phyloP scores from a whole-genome alignment of 92 coral and sea anemone species.

The Zoanthus sansibaricus region DNA sequence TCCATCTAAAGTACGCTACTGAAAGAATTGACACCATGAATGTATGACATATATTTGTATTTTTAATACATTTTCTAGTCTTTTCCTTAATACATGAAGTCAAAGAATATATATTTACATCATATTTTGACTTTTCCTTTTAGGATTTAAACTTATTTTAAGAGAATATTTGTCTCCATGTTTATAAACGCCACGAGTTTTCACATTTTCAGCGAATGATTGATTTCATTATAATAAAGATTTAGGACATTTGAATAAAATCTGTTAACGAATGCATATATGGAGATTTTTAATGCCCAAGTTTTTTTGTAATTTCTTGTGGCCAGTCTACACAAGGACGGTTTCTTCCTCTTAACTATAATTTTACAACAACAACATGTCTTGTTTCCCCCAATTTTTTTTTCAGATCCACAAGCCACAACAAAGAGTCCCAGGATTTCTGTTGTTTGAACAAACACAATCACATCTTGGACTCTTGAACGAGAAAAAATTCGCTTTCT shows the following conservation, averaged over 20 bases:
- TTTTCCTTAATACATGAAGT: slow-evolving; percentile 41
- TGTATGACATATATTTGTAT: slow-evolving; percentile 30
- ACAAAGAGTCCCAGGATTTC: neutral
- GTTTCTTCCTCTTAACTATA: neutral
- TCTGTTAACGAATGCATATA: slow-evolving; percentile 49
- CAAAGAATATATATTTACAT: slow-evolving; percentile 52
- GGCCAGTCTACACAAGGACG: neutral
- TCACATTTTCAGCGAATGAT: slow-evolving; percentile 39
- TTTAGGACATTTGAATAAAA: slow-evolving; percentile 43
- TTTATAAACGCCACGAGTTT: slow-evolving; percentile 17
- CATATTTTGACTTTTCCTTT: slow-evolving; percentile 47
- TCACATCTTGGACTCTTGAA: neutral
- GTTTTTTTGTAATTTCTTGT: neutral
- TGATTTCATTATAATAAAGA: slow-evolving; percentile 1
- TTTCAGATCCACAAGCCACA: neutral
- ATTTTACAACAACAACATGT: neutral
- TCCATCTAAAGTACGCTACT: slow-evolving; percentile 13
- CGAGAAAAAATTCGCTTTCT: neutral
- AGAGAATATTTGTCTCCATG: slow-evolving; percentile 35
- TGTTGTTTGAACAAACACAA: neutral
- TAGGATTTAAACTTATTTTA: slow-evolving; percentile 37
- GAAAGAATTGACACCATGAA: slow-evolving; percentile 7
- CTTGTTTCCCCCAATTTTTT: neutral
- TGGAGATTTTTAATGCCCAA: slow-evolving; percentile 26
- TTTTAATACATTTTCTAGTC: slow-evolving; percentile 35